A percentile compares a stretch with the other conserved stretches of the same genome.
These are phyloP conservation scores for Bilobella aurantiaca DNA, from an alignment of 1,140 invertebrate species.

Conservation along the genomic window DNA sequence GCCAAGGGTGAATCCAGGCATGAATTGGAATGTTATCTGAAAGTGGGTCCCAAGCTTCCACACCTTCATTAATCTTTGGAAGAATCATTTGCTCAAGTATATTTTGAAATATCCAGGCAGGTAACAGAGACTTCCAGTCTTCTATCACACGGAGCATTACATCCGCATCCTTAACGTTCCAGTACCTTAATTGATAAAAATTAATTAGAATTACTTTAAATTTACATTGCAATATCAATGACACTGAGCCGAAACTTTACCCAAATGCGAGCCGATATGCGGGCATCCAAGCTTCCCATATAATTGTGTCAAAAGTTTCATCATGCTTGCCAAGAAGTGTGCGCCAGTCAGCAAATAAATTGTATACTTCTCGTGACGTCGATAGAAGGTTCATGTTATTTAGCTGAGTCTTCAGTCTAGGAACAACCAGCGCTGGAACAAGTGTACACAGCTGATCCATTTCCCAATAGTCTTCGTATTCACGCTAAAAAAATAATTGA, in stretches of 20 bases:
- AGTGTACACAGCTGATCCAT: slow-evolving; percentile 54
- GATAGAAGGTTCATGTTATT: slow-evolving; percentile 62
- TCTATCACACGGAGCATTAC: slow-evolving; percentile 68
- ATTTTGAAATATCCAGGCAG: slow-evolving; percentile 71
- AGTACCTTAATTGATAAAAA: slow-evolving; percentile 38
- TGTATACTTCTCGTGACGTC: slow-evolving; percentile 50
- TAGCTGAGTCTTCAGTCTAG: slow-evolving; percentile 57
- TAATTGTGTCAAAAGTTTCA: slow-evolving; percentile 63
- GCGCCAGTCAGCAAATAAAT: slow-evolving; percentile 63
- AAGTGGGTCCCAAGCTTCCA: slow-evolving; percentile 87
- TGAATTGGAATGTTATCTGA: slow-evolving; percentile 89
- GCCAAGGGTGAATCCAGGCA: slow-evolving; percentile 94
- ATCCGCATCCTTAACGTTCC: slow-evolving; percentile 59
- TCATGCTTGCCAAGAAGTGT: slow-evolving; percentile 46
- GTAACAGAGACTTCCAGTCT: slow-evolving; percentile 67
- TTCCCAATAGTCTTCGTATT: slow-evolving; percentile 48
- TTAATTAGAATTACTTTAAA: slow-evolving; percentile 35
- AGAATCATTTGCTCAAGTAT: slow-evolving; percentile 70
- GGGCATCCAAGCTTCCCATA: slow-evolving; percentile 88
- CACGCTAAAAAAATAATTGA: slow-evolving; percentile 13
- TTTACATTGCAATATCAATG: background rate
- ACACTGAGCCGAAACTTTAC: slow-evolving; percentile 41
- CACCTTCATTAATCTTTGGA: slow-evolving; percentile 64
- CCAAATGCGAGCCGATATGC: slow-evolving; percentile 55
- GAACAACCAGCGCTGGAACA: slow-evolving; percentile 53